Evolutionary conservation across 2,888 invertebrate genomes (phyloP).

Genomic region (Chaitophorus viminalis): DNA sequence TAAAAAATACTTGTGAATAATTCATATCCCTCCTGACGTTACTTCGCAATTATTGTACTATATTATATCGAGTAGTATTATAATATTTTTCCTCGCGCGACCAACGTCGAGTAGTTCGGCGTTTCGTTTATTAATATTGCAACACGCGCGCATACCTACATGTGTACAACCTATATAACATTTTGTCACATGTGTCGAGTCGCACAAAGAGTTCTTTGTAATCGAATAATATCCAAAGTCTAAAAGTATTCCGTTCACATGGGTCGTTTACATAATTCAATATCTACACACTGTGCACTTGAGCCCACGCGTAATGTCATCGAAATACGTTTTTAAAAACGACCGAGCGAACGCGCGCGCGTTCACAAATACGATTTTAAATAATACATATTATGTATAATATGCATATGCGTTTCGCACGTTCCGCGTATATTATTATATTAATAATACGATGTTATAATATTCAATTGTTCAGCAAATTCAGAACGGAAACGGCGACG

Average conservation of each 20-base stretch:
- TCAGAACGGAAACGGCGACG: too few relatives aligned
- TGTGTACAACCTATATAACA: not conserved
- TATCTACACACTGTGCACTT: not conserved
- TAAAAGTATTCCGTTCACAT: not conserved
- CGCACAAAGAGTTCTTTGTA: not conserved
- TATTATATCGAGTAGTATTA: not conserved
- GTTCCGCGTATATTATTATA: too few relatives aligned
- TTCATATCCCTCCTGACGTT: not conserved
- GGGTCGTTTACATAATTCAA: not conserved
- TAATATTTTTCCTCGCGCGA: not conserved
- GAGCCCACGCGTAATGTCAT: not conserved
- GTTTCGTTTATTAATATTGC: slow-evolving; percentile 13
- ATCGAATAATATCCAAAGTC: not conserved
- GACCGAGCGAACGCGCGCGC: not conserved
- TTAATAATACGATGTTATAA: too few relatives aligned
- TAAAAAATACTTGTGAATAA: slow-evolving; percentile 13
- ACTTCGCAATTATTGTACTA: not conserved
- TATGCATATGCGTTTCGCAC: not conserved
- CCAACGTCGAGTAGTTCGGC: not conserved
- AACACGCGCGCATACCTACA: not conserved
- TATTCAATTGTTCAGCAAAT: too few relatives aligned
- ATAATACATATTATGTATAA: not conserved
- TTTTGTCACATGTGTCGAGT: not conserved
- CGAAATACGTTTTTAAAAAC: not conserved
- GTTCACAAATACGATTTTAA: not conserved